phyloP scores from a whole-genome alignment of 2,888 invertebrate species.

The Muscina levida region DNA sequence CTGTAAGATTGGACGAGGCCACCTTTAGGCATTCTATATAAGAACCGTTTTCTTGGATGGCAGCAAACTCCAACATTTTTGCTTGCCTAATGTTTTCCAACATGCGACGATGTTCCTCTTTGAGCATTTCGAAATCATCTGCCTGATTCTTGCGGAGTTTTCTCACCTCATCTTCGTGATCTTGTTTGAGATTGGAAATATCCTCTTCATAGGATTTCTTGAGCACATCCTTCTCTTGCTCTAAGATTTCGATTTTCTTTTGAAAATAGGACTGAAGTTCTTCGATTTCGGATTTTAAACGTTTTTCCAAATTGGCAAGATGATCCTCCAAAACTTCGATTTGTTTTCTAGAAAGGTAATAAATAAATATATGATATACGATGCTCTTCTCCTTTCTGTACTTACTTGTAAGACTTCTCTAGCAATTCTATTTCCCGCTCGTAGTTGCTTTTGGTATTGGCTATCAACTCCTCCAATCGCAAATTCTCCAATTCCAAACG shows the following conservation, averaged over 20 bases:
- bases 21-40: slow-evolving; percentile 76
- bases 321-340: slow-evolving; percentile 76
- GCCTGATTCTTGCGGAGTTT: slow-evolving; percentile 75
- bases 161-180: slow-evolving; percentile 75
- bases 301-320: slow-evolving; percentile 73
- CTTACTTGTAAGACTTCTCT: slow-evolving; percentile 78
- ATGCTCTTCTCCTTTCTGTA: background rate
- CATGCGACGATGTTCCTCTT: slow-evolving; percentile 73
- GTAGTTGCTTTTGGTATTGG: slow-evolving; percentile 78
- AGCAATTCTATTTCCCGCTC: slow-evolving; percentile 79
- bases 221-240: slow-evolving; percentile 70
- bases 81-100: slow-evolving; percentile 78
- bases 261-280: slow-evolving; percentile 72
- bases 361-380: no score
- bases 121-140: slow-evolving; percentile 72
- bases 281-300: slow-evolving; percentile 75
- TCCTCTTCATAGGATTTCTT: slow-evolving; percentile 72
- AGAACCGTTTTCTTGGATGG: slow-evolving; percentile 77
- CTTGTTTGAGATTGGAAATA: slow-evolving; percentile 71
- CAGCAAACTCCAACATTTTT: slow-evolving; percentile 77
- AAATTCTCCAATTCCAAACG: slow-evolving; percentile 77
- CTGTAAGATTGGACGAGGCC: slow-evolving; percentile 76
- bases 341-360: slow-evolving; percentile 77
- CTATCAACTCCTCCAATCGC: slow-evolving; percentile 78
- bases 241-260: slow-evolving; percentile 71